Evolutionary conservation across 2,113 vertebrate species (phyloP), one percentile per base, ranked within the genome.

Genomic region (Hippoglossus stenolepis): DNA sequence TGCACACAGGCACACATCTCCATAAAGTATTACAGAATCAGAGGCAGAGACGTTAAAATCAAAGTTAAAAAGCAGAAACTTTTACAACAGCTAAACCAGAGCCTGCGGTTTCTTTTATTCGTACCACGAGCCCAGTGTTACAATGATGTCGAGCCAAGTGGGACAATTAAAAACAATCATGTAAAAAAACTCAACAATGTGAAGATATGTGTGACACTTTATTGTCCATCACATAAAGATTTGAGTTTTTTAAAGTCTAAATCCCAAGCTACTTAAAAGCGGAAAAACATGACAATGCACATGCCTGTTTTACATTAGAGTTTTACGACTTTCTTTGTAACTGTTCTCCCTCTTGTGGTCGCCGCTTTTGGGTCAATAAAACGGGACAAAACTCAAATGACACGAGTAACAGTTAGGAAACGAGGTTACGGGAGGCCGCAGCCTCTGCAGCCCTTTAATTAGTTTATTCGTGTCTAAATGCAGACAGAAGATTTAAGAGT

Each of bases 401-500:
- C 68, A 62, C 2, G 4, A 54, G 59, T 58, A 86, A 83, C 79
- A 65, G 31, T 60, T 56, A 80, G 60, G 84, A 90, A 90, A 85
- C 2, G 18, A 86, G 85, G 74, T 82, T 83, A 85, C 20, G 20
- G 54, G 54, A 81, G 83, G 47, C 76, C 67, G 73, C 70, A 61
- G 84, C 80, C 80, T 74, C 71, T 73, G 83, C 72, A 89, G 65
- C 53, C 73, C 62, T 90, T 85, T 91, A 90, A 93, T 91, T 92
- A 90, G 87, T 91, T 92, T 87, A 92, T 90, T 82, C 74, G n/a
- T 88, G 85, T 91, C 88, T 86, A 89, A 92, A 91, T 85, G 74
- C 71, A 74, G 87, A 77, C 75, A 31, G 74, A 88, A 85, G 84
- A 91, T 91, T 89, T 91, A 86, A 86, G 75, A 73, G 77, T 40